phyloP scores from a whole-genome alignment of 1,140 invertebrate species.

The Charaxes varanes region DNA sequence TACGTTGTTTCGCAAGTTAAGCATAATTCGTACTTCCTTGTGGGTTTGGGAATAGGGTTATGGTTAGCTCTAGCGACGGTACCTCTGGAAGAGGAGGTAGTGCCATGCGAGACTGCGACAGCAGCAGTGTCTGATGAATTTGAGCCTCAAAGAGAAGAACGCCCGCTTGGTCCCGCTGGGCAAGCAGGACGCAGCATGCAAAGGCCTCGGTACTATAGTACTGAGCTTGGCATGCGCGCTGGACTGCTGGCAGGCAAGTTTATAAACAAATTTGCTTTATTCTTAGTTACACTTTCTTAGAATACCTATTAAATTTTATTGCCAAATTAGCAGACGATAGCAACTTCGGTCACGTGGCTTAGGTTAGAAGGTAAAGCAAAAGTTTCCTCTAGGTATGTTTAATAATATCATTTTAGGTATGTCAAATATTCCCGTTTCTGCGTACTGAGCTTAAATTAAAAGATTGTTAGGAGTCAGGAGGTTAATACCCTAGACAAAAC shows the following conservation, averaged over 20 bases:
- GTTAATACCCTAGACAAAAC: no score
- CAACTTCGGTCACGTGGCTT: no score
- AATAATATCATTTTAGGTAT: no score
- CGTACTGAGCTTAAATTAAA: no score
- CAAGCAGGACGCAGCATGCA: constrained; percentile 72
- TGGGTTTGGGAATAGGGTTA: constrained; percentile 55
- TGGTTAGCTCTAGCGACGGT: constrained; percentile 53
- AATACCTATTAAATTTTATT: neutral
- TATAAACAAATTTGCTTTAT: neutral
- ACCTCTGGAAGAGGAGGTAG: constrained; percentile 45
- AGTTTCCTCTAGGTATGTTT: no score
- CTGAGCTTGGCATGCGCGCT: constrained; percentile 89
- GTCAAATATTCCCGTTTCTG: no score
- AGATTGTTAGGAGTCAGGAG: no score
- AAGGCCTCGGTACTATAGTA: constrained; percentile 92
- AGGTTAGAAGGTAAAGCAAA: no score
- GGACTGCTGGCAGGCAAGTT: constrained; percentile 82
- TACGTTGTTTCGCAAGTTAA: constrained; percentile 65
- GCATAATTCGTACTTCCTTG: constrained; percentile 65
- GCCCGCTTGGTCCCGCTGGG: constrained; percentile 36
- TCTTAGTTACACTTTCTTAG: neutral
- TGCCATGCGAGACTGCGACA: constrained; percentile 18
- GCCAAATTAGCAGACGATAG: no score
- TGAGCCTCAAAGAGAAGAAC: constrained; percentile 52
- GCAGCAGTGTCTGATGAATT: constrained; percentile 40